Evolutionary conservation across 2,888 invertebrate species (phyloP), one percentile per base, ranked within the genome.

Genomic region (Hymenopus coronatus): DNA sequence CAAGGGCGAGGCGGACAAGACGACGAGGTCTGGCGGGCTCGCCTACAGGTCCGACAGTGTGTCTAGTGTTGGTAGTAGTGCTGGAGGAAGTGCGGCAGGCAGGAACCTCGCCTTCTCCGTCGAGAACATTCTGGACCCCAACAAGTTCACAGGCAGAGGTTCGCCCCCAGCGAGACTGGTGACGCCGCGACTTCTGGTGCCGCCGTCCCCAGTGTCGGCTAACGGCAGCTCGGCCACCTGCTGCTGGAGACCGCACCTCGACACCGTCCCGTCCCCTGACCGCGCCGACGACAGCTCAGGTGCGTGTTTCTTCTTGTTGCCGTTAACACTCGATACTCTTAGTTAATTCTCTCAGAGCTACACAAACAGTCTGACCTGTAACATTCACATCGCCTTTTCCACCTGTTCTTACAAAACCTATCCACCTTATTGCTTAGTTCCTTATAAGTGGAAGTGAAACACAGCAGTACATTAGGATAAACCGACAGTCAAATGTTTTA

Each of bases 61-160:
- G 28, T 88, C 88, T 25, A 88, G 88, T 85, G 86, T 85, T 40
- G 84, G 87, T n/a, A 40, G 28, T 20, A 54, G 54, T 28, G 87
- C 82, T 40, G 87, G 87, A n/a, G 87, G 87, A 14, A 88, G 46
- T n/a, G 89, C 89, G 25, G 84, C 84, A 25, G 82, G 89, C 27
- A 93, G 96, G 91, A 96, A 95, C 91, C 95, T 98, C 90, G 97
- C 98, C 28, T 98, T 98, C 93, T 97, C 97, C 8, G 98, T 98
- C 30, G 98, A 98, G 94, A 98, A 98, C 92, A 98, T 98, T 91
- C 94, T 98, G 91, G 98, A 98, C 93, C 98, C 98, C 6, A 98
- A 96, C 92, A 98, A 98, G 94, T 98, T 98, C 93, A 98, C 97
- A 40, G 97, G 97, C 54, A 92, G 87, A 91, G 92, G 88, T 20